phyloP scores from a whole-genome alignment of 2,113 vertebrate species.

The Casuarius casuarius region DNA sequence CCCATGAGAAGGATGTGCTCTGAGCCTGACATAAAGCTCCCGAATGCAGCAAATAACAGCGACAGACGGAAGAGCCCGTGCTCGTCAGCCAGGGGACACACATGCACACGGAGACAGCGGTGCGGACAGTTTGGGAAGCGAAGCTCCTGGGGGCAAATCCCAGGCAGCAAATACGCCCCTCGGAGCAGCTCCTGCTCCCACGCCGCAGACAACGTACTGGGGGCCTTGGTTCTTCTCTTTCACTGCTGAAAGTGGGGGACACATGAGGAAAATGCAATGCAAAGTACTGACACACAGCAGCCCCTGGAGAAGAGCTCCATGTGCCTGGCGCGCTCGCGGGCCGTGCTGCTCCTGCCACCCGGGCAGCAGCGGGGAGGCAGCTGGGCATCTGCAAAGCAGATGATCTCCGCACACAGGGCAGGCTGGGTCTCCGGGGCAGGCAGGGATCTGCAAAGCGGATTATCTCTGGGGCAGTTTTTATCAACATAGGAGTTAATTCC shows the following conservation, averaged over 20 bases:
- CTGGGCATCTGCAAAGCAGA: not conserved
- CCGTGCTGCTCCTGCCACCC: not conserved
- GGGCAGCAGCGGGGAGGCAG: not conserved
- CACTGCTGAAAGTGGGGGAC: not conserved
- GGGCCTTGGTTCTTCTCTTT: not conserved
- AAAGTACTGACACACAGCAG: not conserved
- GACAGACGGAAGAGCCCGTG: not conserved
- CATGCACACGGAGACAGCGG: too few relatives aligned
- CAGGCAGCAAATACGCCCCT: too few relatives aligned
- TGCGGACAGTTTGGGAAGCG: too few relatives aligned
- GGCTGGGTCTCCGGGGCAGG: not conserved
- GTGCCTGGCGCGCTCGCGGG: not conserved
- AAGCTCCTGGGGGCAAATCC: too few relatives aligned
- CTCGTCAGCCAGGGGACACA: too few relatives aligned
- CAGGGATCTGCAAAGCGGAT: not conserved
- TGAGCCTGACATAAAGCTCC: not conserved
- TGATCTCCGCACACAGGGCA: rapidly evolving
- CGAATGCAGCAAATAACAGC: not conserved
- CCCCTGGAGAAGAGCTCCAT: not conserved
- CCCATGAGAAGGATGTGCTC: not conserved
- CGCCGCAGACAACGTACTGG: rapidly evolving
- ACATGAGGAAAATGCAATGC: not conserved
- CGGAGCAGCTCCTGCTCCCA: not conserved
- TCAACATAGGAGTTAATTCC: not conserved
- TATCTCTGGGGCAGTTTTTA: not conserved